Base-by-base conservation (phyloP, 2,797 vertebrate species). In the Hoplostethus mediterraneus region DNA sequence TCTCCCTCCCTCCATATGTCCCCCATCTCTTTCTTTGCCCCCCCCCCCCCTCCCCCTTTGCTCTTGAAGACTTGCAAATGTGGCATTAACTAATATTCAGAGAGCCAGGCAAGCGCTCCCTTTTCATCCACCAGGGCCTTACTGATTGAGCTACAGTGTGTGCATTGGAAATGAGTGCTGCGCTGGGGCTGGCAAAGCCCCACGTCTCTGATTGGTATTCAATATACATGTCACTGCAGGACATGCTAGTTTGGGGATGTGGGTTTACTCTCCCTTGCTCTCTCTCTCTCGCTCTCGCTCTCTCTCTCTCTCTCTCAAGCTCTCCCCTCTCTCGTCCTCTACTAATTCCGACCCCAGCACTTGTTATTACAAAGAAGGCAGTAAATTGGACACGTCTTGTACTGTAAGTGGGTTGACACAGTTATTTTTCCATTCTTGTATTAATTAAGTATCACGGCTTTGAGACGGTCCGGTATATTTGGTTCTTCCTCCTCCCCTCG, bases 11-110 rank as follows among this genome's bases (percentile, higher is more conserved):
- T 16, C 70, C 47, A 59, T 86, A 84, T 87, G 85, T 75, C 70
- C 91, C 93, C 67, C 74, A 82, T 83, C 77, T 92, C 92, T 94
- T 89, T 67, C 77, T 80, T 75, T 89, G 91, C 91, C 94, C 64
- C 59, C 31, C 62, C 57, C 36, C 59, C 16, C 25, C 45, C 73
- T 67, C 82, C 75, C 73, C 58, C 67, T 88, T 87, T 90, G 73
- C 95, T 96, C 95, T 95, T 96, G 95, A 97, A 96, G 96, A 98
- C 96, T 98, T 98, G 97, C 96, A 98, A 98, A 98, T 97, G 96
- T 97, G 96, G 96, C 95, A 97, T 98, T 98, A 97, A 95, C 96
- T 97, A 96, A 97, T 97, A 97, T 97, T 96, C 96, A 95, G 94
- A 95, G 95, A 96, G 91, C 93, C 95, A 85, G 77, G 90, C 88